Base-by-base conservation (phyloP, 1,140 invertebrate species). In the Littorina saxatilis region DNA sequence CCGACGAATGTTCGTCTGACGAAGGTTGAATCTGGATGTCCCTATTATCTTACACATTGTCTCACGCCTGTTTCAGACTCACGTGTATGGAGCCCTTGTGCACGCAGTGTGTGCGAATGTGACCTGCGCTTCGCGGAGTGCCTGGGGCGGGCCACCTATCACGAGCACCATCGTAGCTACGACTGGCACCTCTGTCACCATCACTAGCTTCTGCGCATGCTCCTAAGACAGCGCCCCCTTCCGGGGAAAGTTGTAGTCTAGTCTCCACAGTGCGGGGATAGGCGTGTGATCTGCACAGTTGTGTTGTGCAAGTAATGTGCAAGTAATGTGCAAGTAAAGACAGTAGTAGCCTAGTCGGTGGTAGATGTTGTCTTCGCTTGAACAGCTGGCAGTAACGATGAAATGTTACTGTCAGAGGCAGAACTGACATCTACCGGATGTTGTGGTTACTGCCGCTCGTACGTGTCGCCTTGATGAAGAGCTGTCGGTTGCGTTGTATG, bases 61-160 rank as follows among this genome's bases (percentile, higher is more conserved):
- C n/a, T n/a, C n/a, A n/a, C 20, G 73, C 27, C 47, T 13, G 50
- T 81, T 81, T 52, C 81, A 86, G 85, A 86, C 74, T 61, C 50
- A n/a, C 47, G 7, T 3, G 11, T 73, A 2, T 61, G 52, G 47
- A 73, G 72, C 15, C 79, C 77, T 4, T 86, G 83, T 66, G 74
- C 83, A 15, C 79, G 85, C 13, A 82, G 77, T 52, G 83, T 84
- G 23, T 86, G 85, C 70, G 81, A 84, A 23, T 86, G 85, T 58
- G 85, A 84, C 39, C 70, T 86, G 11, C 17, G 74, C 37, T 70
- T 86, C 13, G 81, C 85, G 0, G 27, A 81, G 29, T 86, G 85
- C 76, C 72, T 86, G 52, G 77, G 63, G 15, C 40, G 61, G 17
- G 43, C 81, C 0, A 20, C 29, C 1, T 86, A 78, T 52, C 74